phyloP scores from a whole-genome alignment of 2,113 vertebrate genomes.

The Monarcha castaneiventris region DNA sequence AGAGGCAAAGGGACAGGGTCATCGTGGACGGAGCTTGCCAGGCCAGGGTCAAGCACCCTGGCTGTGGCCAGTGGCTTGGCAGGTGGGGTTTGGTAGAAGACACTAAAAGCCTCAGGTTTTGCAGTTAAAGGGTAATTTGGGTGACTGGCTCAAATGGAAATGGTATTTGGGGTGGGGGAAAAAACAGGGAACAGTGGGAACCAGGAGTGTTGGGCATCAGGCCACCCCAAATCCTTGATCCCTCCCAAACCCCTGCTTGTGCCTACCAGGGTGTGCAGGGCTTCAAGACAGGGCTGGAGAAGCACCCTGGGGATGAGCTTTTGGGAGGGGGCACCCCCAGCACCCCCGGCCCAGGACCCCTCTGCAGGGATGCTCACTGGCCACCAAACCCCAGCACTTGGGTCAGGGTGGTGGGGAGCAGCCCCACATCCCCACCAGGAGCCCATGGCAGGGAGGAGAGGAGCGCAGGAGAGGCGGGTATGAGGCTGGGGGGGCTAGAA shows the following conservation, averaged over 20 bases:
- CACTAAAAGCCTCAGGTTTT: constrained; percentile 4
- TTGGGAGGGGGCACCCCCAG: neutral
- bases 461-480: neutral
- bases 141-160: neutral
- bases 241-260: neutral
- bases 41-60: neutral
- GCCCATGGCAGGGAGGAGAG: neutral
- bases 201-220: neutral
- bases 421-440: neutral
- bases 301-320: neutral
- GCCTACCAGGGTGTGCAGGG: neutral
- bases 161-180: neutral
- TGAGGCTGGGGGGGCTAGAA: accelerated
- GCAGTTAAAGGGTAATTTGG: neutral
- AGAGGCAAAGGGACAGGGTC: neutral
- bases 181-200: neutral
- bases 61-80: neutral
- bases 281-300: neutral
- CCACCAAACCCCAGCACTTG: neutral
- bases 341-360: neutral
- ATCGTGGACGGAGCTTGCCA: neutral
- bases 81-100: neutral
- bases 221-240: neutral
- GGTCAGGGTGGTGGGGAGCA: neutral
- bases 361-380: neutral